Evolutionary conservation across 2,797 vertebrate genomes (phyloP), one percentile per base, ranked within the genome.

Genomic region (Microtus obscurus): DNA sequence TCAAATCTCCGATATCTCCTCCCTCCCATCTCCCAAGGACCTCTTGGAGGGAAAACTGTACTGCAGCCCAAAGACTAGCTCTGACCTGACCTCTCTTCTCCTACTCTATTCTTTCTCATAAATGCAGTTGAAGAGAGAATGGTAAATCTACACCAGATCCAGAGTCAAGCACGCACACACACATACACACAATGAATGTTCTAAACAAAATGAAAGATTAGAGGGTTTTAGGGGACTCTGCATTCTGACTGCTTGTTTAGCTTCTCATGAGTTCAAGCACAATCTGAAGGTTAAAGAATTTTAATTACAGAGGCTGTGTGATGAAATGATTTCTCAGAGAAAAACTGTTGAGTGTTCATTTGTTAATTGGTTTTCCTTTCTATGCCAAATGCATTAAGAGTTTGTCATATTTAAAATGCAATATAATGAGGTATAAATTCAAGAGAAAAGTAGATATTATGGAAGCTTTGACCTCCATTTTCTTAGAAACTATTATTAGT

Each of bases 331-430:
- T 97, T 83, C 91, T 96, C 73, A 83, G 53, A 88, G 74, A 96
- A 95, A 95, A 61, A 86, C 45, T 94, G 93, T 89, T 77, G 80
- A 97, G 63, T 88, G 88, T 40, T 74, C 77, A n/a, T 91, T 97
- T 95, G 59, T 94, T 94, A 91, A 95, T 83, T 97, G 89, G 48
- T 93, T 96, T 96, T 93, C 92, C 88, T 86, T 91, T 91, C 83
- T 90, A 81, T 95, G 95, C 90, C 85, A 95, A 96, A 94, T 94
- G 85, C 73, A 73, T 94, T 94, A 97, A 94, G 73, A 67, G 71
- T 69, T 76, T 88, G 90, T 93, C 82, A 71, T 88, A 73, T 95
- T 97, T 98, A 96, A 89, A 97, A 90, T 96, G 96, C 91, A 97
- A 96, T 82, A 92, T 83, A 82, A 65, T 63, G 85, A 96, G 74